Evolutionary conservation across 2,113 vertebrate genomes (phyloP), one percentile per base, ranked within the genome.

Genomic region (Trematomus loennbergii): DNA sequence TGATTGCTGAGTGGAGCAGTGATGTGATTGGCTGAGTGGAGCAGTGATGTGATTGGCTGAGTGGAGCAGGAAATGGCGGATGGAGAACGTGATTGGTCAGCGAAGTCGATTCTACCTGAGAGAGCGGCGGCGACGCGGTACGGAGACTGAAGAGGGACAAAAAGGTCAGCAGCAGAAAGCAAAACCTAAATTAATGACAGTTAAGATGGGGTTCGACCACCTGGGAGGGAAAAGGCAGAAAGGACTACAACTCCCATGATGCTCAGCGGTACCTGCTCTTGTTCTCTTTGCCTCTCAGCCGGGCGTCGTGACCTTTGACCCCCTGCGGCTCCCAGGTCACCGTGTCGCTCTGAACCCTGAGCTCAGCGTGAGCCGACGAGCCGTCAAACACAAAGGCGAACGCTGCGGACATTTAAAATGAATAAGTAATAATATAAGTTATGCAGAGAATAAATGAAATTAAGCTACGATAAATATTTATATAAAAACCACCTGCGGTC

Each of bases 281-380:
- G 65, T 96, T 97, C 76, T 98, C 97, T 76, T 97, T 97, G 45
- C 95, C 96, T 93, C 96, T 97, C 52, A 95, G 87, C 86, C 97
- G 95, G 74, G 89, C 95, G 73, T 97, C 97, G 75, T 97, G 96
- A 58, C 95, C 92, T 95, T 96, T 98, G 78, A 96, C 96, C 89
- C 96, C 97, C 78, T 96, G 96, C 16, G 97, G 93, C 81, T 98
- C 97, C 98, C 98, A 99, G 83, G 97, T 97, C 90, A 98, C 96
- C 17, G 87, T 95, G 11, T 90, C 84, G 36, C 96, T 96, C 86
- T 96, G 95, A 72, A 99, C 97, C 95, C 95, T 97, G 87, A 99
- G 91, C 83, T 98, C 98, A 10, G 95, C 83, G 72, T 99, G 98
- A 64, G 96, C 96, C 2, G 97, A 96, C 2, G 93, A 92, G 29